These are phyloP conservation scores for Recurvirostra avosetta DNA, from an alignment of 2,113 vertebrate species.

Conservation along the genomic window DNA sequence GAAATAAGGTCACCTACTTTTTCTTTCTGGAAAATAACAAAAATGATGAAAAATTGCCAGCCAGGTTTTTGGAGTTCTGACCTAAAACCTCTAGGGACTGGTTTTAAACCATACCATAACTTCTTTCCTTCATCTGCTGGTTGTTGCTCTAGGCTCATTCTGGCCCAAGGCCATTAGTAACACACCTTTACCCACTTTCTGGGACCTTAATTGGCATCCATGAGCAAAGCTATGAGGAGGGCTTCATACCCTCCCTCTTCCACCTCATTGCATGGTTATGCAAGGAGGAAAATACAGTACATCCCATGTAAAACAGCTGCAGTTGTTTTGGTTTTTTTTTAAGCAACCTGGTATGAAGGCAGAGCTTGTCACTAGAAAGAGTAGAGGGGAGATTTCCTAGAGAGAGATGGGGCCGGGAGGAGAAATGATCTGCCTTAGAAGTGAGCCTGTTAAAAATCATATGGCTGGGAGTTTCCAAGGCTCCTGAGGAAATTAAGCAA, in stretches of 20 bases:
- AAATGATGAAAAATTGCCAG: neutral
- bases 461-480: neutral
- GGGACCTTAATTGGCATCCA: neutral
- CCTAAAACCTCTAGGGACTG: neutral
- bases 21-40: neutral
- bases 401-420: neutral
- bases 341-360: neutral
- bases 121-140: neutral
- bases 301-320: neutral
- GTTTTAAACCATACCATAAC: neutral
- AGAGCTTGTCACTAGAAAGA: neutral
- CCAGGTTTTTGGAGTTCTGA: neutral
- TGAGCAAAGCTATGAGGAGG: neutral
- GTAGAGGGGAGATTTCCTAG: neutral
- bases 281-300: neutral
- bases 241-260: neutral
- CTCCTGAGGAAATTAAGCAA: neutral
- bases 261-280: neutral
- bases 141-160: neutral
- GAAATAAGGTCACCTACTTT: constrained; percentile 14
- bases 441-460: neutral
- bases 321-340: neutral
- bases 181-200: neutral
- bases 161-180: neutral
- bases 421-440: neutral